phyloP scores from a whole-genome alignment of 2,888 invertebrate species.

The Stenichneumon culpator region DNA sequence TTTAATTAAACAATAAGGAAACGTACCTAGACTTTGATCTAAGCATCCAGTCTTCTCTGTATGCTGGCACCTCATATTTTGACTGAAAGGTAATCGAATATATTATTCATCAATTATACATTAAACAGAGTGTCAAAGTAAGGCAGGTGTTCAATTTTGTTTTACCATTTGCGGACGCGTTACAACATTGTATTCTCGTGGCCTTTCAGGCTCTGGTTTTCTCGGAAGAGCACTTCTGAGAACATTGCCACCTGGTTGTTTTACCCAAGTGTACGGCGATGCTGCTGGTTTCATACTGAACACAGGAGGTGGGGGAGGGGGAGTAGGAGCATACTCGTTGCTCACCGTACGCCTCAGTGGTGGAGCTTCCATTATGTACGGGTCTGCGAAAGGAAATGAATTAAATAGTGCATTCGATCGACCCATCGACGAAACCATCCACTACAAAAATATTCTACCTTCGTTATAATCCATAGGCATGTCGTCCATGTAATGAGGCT shows the following conservation, averaged over 20 bases:
- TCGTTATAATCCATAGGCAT: conserved; percentile 78
- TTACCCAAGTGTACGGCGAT: conserved; percentile 82
- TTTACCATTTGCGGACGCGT: conserved; percentile 78
- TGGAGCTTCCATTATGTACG: conserved; percentile 79
- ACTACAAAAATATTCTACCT: conserved; percentile 68
- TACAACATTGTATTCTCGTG: conserved; percentile 81
- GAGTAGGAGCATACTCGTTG: conserved; percentile 83
- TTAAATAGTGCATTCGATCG: background rate
- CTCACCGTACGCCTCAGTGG: conserved; percentile 82
- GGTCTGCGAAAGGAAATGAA: conserved; percentile 58
- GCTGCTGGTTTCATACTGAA: conserved; percentile 80
- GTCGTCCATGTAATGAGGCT: conserved; percentile 77
- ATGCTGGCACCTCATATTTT: conserved; percentile 74
- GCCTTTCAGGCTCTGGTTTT: conserved; percentile 76
- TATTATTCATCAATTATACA: too few relatives aligned
- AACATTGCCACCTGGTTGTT: conserved; percentile 73
- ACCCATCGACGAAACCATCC: background rate
- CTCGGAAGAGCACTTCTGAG: conserved; percentile 68
- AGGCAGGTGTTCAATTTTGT: conserved; percentile 18
- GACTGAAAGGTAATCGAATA: conserved; percentile 67
- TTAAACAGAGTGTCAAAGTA: background rate
- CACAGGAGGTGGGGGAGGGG: conserved; percentile 83
- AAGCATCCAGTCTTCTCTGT: conserved; percentile 81
- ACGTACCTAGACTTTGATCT: conserved; percentile 80
- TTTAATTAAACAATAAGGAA: background rate